These are phyloP conservation scores for Sphenodon punctatus DNA, from an alignment of 2,797 vertebrate genomes.

Conservation along the genomic window DNA sequence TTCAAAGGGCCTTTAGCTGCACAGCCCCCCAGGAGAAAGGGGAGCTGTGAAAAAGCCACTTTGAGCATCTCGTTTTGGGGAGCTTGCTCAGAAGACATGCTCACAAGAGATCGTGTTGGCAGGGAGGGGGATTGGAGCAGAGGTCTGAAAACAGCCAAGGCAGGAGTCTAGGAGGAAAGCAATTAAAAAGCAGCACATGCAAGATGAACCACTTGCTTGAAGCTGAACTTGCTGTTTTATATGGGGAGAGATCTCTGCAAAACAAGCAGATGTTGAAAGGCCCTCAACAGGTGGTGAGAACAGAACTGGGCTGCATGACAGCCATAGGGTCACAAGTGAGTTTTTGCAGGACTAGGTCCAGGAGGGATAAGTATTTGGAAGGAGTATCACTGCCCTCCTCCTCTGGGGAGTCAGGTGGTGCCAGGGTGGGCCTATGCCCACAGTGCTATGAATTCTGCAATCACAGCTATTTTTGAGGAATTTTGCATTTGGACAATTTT, in stretches of 20 bases:
- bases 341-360: too few species aligned
- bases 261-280: not conserved
- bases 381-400: too few species aligned
- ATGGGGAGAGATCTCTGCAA: not conserved
- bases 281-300: not conserved
- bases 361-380: too few species aligned
- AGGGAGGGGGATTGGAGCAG: too few species aligned
- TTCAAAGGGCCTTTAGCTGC: not conserved
- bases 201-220: not conserved
- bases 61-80: slow-evolving; percentile 1
- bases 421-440: too few species aligned
- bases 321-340: too few species aligned
- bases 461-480: too few species aligned
- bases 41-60: slow-evolving; percentile 27
- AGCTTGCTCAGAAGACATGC: not conserved
- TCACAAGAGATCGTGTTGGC: not conserved
- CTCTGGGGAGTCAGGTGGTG: too few species aligned
- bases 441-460: too few species aligned
- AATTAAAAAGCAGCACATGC: not conserved
- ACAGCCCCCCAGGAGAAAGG: not conserved
- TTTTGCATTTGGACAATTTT: too few species aligned
- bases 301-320: not conserved
- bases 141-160: not conserved
- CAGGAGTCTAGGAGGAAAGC: not conserved
- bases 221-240: not conserved